Base-by-base conservation (phyloP, 2,113 vertebrate genomes). In the Dromaius novaehollandiae region DNA sequence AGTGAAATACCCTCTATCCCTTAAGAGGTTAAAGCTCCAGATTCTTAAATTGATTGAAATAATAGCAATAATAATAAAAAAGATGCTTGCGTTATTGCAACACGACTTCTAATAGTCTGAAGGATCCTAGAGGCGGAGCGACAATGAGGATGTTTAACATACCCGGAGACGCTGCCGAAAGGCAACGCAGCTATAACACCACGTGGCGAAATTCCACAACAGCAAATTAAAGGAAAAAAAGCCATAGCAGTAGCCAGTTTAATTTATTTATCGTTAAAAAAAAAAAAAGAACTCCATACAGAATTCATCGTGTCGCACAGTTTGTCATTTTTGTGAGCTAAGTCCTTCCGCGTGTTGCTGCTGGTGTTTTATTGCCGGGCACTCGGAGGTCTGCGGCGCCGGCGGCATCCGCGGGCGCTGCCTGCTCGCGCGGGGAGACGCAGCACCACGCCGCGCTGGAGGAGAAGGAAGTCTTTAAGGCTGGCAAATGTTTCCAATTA, bases 221-320 rank as follows among this genome's bases (percentile, higher is more conserved):
- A 78, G 26, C 75, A 92, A 81, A 78, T 55, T 32, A 46, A 63
- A 88, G 5, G 11, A 73, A 44, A 55, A 64, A 13, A 4, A 3
- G 38, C 46, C 34, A 3, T 24, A 36, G 6, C 22, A 87, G 48
- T 50, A 76, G 69, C 36, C 1, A 8, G 51, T 81, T 97, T 88
- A 87, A 94, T 95, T 95, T 94, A 96, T 96, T 96, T 92, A 95
- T 92, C 28, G 21, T 68, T 66, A 32, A 51, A 50, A 46, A 14
- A 94, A 94, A 88, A 96, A 83, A 44, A 76, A 71, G 16, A 74
- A 55, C 65, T 61, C 30, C 30, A 53, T 69, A 91, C 36, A 92
- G 82, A 96, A 61, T 82, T 44, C 56, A 60, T 83, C 38, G 5
- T 0, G 32, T 85, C 90, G 91, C 83, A 32, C 32, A 70, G 93